phyloP scores from a whole-genome alignment of 2,888 invertebrate genomes.

The Esperia sulphurella region DNA sequence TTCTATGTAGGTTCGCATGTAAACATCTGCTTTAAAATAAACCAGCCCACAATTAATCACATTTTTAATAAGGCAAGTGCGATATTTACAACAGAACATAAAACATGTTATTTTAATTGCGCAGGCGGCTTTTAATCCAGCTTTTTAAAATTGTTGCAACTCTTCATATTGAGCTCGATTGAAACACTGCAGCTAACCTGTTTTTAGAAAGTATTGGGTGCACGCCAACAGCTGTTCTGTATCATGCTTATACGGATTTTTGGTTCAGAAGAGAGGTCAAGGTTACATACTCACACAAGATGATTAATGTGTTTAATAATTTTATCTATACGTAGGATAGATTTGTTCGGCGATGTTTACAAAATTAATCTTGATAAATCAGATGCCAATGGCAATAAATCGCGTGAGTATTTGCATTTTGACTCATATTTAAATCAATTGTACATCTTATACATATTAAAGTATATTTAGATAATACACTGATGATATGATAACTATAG shows the following conservation, averaged over 20 bases:
- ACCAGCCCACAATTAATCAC: neutral
- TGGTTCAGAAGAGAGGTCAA: slow-evolving; percentile 53
- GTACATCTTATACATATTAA: too few species aligned
- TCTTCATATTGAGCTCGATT: slow-evolving; percentile 43
- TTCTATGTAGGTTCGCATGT: neutral
- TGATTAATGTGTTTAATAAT: too few species aligned
- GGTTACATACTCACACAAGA: slow-evolving; percentile 26
- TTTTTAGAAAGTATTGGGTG: slow-evolving; percentile 67
- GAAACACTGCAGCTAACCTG: slow-evolving; percentile 57
- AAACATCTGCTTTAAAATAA: neutral
- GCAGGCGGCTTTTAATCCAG: slow-evolving; percentile 16
- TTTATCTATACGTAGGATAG: too few species aligned
- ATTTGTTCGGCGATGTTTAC: too few species aligned
- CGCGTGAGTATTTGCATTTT: too few species aligned
- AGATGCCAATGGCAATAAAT: too few species aligned
- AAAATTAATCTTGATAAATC: too few species aligned
- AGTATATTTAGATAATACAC: too few species aligned
- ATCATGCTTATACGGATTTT: slow-evolving; percentile 49
- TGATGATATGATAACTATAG: too few species aligned
- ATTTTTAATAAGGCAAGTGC: slow-evolving; percentile 1
- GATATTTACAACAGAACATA: slow-evolving; percentile 6
- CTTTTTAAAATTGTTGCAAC: slow-evolving; percentile 33
- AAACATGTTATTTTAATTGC: slow-evolving; percentile 12
- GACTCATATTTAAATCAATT: too few species aligned
- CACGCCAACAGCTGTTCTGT: slow-evolving; percentile 55